These are phyloP conservation scores for Apoda limacodes DNA, from an alignment of 2,888 invertebrate species.

Conservation along the genomic window DNA sequence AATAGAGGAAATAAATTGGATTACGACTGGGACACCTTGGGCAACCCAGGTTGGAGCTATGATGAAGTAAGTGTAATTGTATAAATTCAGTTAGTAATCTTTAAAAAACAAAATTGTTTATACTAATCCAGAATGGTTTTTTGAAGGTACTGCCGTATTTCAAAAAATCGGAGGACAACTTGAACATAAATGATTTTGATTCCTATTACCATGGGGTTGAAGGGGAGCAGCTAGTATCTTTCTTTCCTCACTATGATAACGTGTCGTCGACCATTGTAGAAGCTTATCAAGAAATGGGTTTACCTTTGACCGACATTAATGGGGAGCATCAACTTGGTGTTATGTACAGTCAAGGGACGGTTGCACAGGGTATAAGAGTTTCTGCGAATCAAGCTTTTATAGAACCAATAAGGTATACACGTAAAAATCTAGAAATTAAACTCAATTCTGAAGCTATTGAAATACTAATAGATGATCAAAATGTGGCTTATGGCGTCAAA, in stretches of 20 bases:
- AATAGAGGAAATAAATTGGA: constrained; percentile 67
- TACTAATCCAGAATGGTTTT: too few relatives aligned
- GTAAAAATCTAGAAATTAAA: too few relatives aligned
- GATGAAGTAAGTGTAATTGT: constrained; percentile 52
- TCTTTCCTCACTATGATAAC: constrained; percentile 69
- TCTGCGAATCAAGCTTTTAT: constrained; percentile 76
- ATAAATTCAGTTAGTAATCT: too few relatives aligned
- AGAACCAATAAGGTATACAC: constrained; percentile 71
- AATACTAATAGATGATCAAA: too few relatives aligned
- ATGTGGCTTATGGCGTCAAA: too few relatives aligned
- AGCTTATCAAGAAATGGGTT: constrained; percentile 70
- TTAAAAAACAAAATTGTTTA: too few relatives aligned
- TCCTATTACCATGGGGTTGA: constrained; percentile 67
- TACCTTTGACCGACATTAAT: constrained; percentile 67
- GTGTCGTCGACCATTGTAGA: constrained; percentile 64
- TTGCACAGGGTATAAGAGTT: constrained; percentile 64
- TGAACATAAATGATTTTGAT: constrained; percentile 56
- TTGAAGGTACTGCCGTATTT: constrained; percentile 77
- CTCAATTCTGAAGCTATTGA: too few relatives aligned
- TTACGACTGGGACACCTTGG: constrained; percentile 74
- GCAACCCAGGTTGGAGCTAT: constrained; percentile 72
- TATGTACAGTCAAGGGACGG: constrained; percentile 67
- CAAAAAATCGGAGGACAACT: constrained; percentile 72
- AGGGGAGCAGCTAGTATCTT: constrained; percentile 71
- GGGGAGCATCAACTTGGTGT: constrained; percentile 64